phyloP scores from a whole-genome alignment of 2,113 vertebrate genomes.

The Tyrannus savana region DNA sequence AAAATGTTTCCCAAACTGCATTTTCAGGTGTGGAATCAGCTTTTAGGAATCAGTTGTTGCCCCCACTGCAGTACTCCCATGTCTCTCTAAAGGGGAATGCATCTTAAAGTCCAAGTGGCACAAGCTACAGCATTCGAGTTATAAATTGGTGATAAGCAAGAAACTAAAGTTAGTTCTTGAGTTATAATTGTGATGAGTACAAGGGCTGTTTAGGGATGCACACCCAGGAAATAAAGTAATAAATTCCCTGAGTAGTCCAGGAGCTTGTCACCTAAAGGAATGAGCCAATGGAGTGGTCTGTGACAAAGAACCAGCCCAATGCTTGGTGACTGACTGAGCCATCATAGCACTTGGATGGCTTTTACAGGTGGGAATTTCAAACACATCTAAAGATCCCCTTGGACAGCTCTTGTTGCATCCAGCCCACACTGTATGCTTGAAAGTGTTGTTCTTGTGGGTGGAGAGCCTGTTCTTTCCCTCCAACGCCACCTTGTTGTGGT shows the following conservation, averaged over 20 bases:
- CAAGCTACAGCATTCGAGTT: neutral
- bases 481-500: neutral
- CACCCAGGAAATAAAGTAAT: neutral
- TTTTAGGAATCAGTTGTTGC: neutral
- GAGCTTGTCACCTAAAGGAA: neutral
- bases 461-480: neutral
- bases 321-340: neutral
- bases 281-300: neutral
- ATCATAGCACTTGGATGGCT: neutral
- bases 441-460: neutral
- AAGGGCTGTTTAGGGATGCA: neutral
- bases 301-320: neutral
- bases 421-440: accelerated
- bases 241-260: neutral
- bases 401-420: neutral
- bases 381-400: neutral
- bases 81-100: neutral
- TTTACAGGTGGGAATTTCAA: neutral
- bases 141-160: neutral
- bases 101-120: neutral
- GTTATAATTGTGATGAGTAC: neutral
- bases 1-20: neutral
- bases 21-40: neutral
- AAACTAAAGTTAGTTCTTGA: neutral
- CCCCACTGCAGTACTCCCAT: neutral